Evolutionary conservation across 35 echinoderm and acorn worm species (phyloP), one percentile per base, ranked within the genome.

Genomic region (Amphiura filiformis): DNA sequence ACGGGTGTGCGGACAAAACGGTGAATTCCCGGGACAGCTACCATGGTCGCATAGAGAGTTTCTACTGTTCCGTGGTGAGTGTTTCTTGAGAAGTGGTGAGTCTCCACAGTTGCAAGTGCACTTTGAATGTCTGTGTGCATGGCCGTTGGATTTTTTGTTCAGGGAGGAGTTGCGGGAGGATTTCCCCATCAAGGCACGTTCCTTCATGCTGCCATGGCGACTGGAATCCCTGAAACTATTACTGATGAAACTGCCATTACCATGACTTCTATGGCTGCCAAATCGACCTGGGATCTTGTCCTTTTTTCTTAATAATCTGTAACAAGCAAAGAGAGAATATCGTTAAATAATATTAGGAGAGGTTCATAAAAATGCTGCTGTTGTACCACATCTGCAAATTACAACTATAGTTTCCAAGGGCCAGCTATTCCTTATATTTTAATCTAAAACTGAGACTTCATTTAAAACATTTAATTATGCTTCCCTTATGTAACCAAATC

Each of bases 181-280:
- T 70, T 70, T 70, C 7, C 7, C 26, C 61, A 70, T 70, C 61
- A 70, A 70, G 61, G 61, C 61, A 70, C 61, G 61, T 18, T 70
- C 61, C 26, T 70, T 70, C 61, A 70, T 70, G 61, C 61, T 70
- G 28, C 61, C 61, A 70, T 70, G 61, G 61, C 61, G 61, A 70
- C 61, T 70, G 15, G 61, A 70, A 70, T 70, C 61, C 28, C 61
- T 18, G 61, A 70, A 70, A 70, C 26, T 70, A 23, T 70, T 70
- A 3, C 9, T 30, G 2, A 70, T 30, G 61, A 70, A 70, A 70
- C 61, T 11, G 7, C 61, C 61, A 2, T 70, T n/a, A n/a, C n/a
- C n/a, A 23, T 70, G 61, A 70, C 61, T 70, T 30, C 61, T 70
- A n/a, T 70, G 61, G 26, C 61, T 70, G 61, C 61, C 44, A n/a